Conservation (phyloP, 2,113 vertebrate genomes). For the Cyprichromis sp. region DNA sequence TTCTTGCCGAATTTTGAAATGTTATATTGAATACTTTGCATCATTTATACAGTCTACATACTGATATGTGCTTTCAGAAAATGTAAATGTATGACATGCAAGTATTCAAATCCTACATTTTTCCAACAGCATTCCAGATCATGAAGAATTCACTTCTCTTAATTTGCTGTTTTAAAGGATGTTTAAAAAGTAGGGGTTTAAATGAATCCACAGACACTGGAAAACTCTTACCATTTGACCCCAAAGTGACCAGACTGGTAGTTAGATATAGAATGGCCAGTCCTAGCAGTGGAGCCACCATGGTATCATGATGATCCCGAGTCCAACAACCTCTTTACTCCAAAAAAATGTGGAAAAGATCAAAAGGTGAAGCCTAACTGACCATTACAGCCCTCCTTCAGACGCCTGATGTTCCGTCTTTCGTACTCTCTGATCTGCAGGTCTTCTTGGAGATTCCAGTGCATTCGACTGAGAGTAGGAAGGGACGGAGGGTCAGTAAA, state of each 20-base stretch:
- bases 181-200: neutral
- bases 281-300: slow-evolving; percentile 61
- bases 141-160: neutral
- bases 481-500: slow-evolving; percentile 37
- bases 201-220: neutral
- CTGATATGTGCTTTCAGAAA: neutral
- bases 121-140: neutral
- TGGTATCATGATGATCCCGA: slow-evolving; percentile 64
- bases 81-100: neutral
- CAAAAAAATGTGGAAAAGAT: neutral
- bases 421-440: neutral
- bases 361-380: neutral
- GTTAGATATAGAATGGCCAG: slow-evolving; percentile 45
- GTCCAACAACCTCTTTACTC: slow-evolving; percentile 21
- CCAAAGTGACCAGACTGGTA: neutral
- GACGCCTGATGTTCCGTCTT: neutral
- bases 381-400: neutral
- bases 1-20: neutral
- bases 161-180: neutral
- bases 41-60: neutral
- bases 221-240: slow-evolving; percentile 23
- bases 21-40: neutral
- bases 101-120: neutral
- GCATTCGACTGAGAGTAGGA: slow-evolving; percentile 53
- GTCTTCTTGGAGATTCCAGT: slow-evolving; percentile 26